A percentile compares a stretch with the other conserved stretches of the same genome.
Evolutionary conservation across 2,113 vertebrate genomes (phyloP).

Genomic region (Suricata suricatta): DNA sequence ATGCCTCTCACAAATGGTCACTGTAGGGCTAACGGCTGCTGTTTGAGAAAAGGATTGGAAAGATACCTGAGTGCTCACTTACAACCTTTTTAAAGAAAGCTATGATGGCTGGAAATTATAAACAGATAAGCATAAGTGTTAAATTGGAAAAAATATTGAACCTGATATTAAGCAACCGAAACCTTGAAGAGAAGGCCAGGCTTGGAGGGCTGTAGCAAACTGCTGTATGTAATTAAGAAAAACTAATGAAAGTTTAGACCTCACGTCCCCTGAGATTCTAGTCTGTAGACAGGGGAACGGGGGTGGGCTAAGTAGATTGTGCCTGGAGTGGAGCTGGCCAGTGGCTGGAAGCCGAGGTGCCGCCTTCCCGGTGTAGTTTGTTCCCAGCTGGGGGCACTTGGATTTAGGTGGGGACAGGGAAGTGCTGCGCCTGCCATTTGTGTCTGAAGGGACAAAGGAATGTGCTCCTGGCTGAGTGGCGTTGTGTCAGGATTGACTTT

Average conservation of each 20-base stretch:
- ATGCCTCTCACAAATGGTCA: not conserved
- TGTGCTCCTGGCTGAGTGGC: not conserved
- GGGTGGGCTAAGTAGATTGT: not conserved
- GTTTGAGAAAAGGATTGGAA: not conserved
- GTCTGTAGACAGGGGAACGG: not conserved
- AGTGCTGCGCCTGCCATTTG: not conserved
- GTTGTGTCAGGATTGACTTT: not conserved
- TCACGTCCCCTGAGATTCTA: not conserved
- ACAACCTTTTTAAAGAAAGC: not conserved
- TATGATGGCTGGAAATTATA: slow-evolving; percentile 4
- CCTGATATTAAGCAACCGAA: not conserved
- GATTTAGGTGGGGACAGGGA: not conserved
- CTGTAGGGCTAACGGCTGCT: not conserved
- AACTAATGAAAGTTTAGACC: not conserved
- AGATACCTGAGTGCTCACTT: not conserved
- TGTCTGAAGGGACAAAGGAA: fast-evolving
- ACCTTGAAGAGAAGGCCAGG: not conserved
- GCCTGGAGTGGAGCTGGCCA: not conserved
- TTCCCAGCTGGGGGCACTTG: not conserved
- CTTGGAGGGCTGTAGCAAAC: not conserved
- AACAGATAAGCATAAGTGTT: not conserved
- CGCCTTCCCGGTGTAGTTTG: fast-evolving
- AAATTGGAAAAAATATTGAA: slow-evolving; percentile 21
- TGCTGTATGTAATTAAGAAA: slow-evolving; percentile 4
- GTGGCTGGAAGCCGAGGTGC: not conserved